These are phyloP conservation scores for Amphiura filiformis DNA, from an alignment of 35 echinoderm and acorn worm species.

Conservation along the genomic window DNA sequence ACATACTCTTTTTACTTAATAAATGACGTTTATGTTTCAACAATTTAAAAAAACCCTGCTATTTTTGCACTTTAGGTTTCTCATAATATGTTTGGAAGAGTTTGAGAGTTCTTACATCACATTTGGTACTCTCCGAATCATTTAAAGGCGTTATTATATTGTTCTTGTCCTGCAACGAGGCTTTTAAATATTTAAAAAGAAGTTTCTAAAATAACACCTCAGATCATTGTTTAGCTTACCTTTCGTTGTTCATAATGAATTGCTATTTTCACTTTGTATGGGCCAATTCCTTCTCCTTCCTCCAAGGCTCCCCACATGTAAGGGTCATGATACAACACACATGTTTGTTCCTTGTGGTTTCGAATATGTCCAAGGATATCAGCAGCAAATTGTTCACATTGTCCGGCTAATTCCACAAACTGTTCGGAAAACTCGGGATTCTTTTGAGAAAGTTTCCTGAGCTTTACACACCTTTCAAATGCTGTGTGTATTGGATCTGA, in stretches of 20 bases:
- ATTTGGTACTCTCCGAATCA: too few species aligned
- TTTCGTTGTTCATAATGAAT: slow-evolving; percentile 95
- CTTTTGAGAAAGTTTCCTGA: slow-evolving; percentile 68
- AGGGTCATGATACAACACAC: slow-evolving; percentile 87
- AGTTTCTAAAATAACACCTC: too few species aligned
- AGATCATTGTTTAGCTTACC: slow-evolving; percentile 49
- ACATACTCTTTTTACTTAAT: too few species aligned
- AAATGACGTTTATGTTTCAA: too few species aligned
- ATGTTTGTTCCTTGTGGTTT: slow-evolving; percentile 92
- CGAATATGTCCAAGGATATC: slow-evolving; percentile 95
- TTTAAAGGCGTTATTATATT: too few species aligned
- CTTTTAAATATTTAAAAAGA: too few species aligned
- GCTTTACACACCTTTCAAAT: slow-evolving; percentile 71
- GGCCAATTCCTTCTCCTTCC: slow-evolving; percentile 71
- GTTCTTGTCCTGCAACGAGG: too few species aligned
- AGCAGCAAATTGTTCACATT: too few species aligned
- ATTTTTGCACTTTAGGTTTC: too few species aligned
- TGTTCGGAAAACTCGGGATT: slow-evolving; percentile 85
- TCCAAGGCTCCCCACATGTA: slow-evolving; percentile 51
- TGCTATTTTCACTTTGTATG: slow-evolving; percentile 96
- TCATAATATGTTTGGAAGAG: too few species aligned
- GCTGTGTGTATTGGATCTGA: slow-evolving; percentile 90
- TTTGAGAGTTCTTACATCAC: too few species aligned
- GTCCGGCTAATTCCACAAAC: slow-evolving; percentile 67
- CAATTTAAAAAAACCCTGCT: too few species aligned